Percentiles rank a stretch among this genome's conserved stretches.
These are phyloP conservation scores for Chrysopilus asiliformis DNA, from an alignment of 2,888 invertebrate species.

Conservation along the genomic window DNA sequence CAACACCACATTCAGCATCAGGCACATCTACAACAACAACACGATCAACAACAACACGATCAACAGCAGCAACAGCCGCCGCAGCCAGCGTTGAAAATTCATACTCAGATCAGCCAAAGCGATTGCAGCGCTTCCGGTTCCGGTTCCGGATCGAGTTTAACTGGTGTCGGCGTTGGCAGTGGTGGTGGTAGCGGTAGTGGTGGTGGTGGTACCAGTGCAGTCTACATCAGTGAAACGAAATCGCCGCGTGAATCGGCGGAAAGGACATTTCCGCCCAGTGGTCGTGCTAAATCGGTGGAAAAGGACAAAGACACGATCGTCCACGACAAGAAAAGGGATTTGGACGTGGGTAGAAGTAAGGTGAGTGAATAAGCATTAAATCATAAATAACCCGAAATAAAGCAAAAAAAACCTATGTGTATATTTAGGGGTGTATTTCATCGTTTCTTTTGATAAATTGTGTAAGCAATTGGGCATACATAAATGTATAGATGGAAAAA, in stretches of 20 bases:
- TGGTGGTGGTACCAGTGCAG: too few species aligned
- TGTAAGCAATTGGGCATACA: too few species aligned
- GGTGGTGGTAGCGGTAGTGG: slow-evolving; percentile 4
- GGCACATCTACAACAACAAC: slow-evolving; percentile 17
- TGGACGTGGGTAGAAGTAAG: slow-evolving; percentile 11
- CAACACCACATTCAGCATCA: slow-evolving; percentile 20
- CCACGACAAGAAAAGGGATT: slow-evolving; percentile 14
- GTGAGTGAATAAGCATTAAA: too few species aligned
- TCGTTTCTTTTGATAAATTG: too few species aligned
- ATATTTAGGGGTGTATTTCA: too few species aligned
- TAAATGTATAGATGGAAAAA: too few species aligned
- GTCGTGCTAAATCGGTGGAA: slow-evolving; percentile 6
- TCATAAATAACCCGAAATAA: too few species aligned
- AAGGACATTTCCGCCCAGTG: slow-evolving; percentile 16
- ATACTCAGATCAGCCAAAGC: background rate
- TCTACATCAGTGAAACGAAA: slow-evolving; percentile 15
- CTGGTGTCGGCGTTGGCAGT: slow-evolving; percentile 8
- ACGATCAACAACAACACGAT: slow-evolving; percentile 19
- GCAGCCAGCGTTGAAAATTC: background rate
- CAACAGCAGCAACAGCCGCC: slow-evolving; percentile 4
- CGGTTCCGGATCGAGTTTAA: slow-evolving; percentile 10
- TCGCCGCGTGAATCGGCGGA: slow-evolving; percentile 15
- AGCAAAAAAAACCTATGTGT: too few species aligned
- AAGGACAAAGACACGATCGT: slow-evolving; percentile 11
- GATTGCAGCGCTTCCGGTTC: background rate